A percentile compares a stretch with the other conserved stretches of the same genome.
These are phyloP conservation scores for Bicyclus anynana DNA, from an alignment of 1,140 invertebrate species.

Conservation along the genomic window DNA sequence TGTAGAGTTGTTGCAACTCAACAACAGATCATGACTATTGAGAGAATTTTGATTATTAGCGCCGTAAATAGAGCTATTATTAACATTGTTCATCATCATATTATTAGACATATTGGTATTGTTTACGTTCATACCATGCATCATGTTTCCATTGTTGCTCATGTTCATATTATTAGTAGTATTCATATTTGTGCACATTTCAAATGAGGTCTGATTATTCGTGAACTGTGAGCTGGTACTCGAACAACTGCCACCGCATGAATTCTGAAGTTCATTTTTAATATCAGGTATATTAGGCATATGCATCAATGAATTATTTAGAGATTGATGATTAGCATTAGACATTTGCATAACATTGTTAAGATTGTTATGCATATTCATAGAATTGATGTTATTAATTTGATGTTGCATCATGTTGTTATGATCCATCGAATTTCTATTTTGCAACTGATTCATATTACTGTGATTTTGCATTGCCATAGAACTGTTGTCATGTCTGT, in stretches of 20 bases:
- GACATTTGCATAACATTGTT: slow-evolving; percentile 58
- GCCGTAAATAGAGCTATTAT: slow-evolving; percentile 56
- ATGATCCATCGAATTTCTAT: slow-evolving; percentile 61
- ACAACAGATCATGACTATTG: slow-evolving; percentile 57
- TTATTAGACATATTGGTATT: slow-evolving; percentile 59
- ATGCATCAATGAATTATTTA: slow-evolving; percentile 63
- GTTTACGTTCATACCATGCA: slow-evolving; percentile 60
- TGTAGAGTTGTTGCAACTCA: slow-evolving; percentile 61
- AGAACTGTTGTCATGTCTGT: slow-evolving; percentile 62
- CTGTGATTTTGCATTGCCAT: slow-evolving; percentile 64
- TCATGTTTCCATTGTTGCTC: slow-evolving; percentile 46
- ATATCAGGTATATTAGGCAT: slow-evolving; percentile 68
- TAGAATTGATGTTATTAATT: slow-evolving; percentile 59
- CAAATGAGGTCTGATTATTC: slow-evolving; percentile 57
- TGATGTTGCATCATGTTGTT: slow-evolving; percentile 65
- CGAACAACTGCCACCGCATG: slow-evolving; percentile 62
- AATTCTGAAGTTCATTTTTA: slow-evolving; percentile 68
- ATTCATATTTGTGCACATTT: slow-evolving; percentile 61
- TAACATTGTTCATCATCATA: slow-evolving; percentile 63
- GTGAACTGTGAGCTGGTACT: slow-evolving; percentile 54
- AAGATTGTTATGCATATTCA: slow-evolving; percentile 61
- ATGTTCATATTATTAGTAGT: slow-evolving; percentile 54
- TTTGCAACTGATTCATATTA: slow-evolving; percentile 65
- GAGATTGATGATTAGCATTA: slow-evolving; percentile 56
- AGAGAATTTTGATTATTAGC: slow-evolving; percentile 50